phyloP scores from a whole-genome alignment of 2,888 invertebrate species.

The Perdita meconis region DNA sequence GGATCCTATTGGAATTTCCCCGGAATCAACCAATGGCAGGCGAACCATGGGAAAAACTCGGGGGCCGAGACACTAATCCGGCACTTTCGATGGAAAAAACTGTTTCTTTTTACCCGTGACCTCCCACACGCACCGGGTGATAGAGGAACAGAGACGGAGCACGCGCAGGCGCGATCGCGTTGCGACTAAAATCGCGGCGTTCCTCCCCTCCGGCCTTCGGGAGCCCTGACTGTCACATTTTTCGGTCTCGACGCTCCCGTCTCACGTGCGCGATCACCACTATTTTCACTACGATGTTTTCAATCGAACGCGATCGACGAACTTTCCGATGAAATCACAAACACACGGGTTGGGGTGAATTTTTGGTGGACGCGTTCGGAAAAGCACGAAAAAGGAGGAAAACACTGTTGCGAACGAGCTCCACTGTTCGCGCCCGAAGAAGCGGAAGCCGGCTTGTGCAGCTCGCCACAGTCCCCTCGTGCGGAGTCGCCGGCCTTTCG shows the following conservation, averaged over 20 bases:
- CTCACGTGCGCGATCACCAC: slow-evolving; percentile 26
- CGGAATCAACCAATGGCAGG: slow-evolving; percentile 19
- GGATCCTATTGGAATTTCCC: background rate
- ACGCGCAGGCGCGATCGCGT: slow-evolving; percentile 38
- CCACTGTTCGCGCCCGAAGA: slow-evolving; percentile 62
- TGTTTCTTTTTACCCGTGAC: slow-evolving; percentile 44
- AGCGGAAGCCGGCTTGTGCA: slow-evolving; percentile 69
- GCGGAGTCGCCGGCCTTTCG: slow-evolving; percentile 58
- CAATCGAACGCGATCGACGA: background rate
- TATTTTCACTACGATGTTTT: slow-evolving; percentile 2
- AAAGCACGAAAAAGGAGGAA: slow-evolving; percentile 9
- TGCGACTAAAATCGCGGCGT: slow-evolving; percentile 47
- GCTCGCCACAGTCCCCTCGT: slow-evolving; percentile 62
- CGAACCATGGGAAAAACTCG: slow-evolving; percentile 31
- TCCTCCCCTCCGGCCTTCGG: slow-evolving; percentile 42
- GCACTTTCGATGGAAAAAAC: slow-evolving; percentile 29
- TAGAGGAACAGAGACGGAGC: slow-evolving; percentile 33
- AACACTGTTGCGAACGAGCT: slow-evolving; percentile 22
- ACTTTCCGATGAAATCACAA: background rate
- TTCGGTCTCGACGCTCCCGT: slow-evolving; percentile 28
- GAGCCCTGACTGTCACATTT: slow-evolving; percentile 60
- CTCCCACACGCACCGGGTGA: slow-evolving; percentile 38
- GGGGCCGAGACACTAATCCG: slow-evolving; percentile 40
- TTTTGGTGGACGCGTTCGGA: background rate
- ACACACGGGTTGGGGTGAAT: background rate